Percentiles rank a stretch among this genome's conserved stretches.
Evolutionary conservation across 2,888 invertebrate species (phyloP).

Genomic region (Lamellibrachia satsuma): DNA sequence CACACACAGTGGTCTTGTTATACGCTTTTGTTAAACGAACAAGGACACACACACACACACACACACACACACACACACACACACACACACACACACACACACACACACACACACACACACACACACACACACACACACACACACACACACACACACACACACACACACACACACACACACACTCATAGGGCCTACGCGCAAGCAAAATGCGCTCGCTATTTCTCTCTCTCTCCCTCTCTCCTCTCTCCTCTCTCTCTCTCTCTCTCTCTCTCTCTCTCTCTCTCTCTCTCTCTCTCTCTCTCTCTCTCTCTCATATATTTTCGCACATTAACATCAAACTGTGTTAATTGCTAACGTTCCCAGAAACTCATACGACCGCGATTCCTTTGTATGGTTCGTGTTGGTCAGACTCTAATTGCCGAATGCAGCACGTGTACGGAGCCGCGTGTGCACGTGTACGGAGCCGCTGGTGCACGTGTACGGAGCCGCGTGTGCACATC

Average conservation of each 20-base stretch:
- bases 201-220: no score
- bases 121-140: neutral
- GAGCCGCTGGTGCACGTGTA: no score
- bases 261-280: neutral
- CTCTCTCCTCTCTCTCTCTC: no score
- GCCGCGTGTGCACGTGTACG: no score
- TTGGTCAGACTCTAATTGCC: neutral
- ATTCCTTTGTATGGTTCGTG: neutral
- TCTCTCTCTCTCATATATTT: neutral
- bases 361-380: neutral
- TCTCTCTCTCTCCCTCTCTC: no score
- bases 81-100: neutral
- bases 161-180: neutral
- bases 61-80: neutral
- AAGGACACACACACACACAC: neutral
- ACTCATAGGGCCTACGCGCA: neutral
- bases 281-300: no score
- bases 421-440: neutral
- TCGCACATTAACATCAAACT: neutral
- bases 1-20: neutral
- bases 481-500: neutral
- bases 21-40: no score
- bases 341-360: neutral
- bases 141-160: neutral
- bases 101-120: neutral